Conservation (phyloP, 1,140 invertebrate genomes). For the Trichonephila clavata region DNA sequence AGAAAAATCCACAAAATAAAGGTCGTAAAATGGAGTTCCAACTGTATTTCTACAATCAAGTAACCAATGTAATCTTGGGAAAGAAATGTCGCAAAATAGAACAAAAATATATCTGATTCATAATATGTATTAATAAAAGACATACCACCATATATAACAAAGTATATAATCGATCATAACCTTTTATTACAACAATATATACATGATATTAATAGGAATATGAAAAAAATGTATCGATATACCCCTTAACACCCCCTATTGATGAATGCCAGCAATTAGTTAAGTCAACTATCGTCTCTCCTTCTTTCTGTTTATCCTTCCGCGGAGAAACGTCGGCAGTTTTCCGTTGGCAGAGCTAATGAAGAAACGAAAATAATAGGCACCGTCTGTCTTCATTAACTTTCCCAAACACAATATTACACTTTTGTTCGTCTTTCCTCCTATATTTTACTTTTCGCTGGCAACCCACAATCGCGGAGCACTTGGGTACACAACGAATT, state of each 20-base stretch:
- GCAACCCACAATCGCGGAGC: neutral
- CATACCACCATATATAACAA: too few relatives aligned
- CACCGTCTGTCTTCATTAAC: conserved; percentile 53
- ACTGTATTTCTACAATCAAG: too few relatives aligned
- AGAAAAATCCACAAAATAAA: too few relatives aligned
- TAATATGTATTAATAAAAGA: too few relatives aligned
- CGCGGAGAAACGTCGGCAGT: neutral
- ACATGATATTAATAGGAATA: neutral
- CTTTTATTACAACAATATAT: neutral
- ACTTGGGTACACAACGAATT: conserved; percentile 45
- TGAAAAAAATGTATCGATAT: neutral
- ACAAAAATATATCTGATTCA: too few relatives aligned
- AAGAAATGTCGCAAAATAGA: too few relatives aligned
- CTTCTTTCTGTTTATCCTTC: neutral
- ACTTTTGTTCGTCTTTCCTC: conserved; percentile 25
- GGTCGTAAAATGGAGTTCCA: too few relatives aligned
- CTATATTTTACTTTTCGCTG: neutral
- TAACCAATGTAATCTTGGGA: too few relatives aligned
- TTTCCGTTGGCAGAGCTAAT: conserved; percentile 23
- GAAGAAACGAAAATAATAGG: conserved; percentile 48
- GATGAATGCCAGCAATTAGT: neutral
- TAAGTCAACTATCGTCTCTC: conserved; percentile 18
- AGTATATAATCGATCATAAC: too few relatives aligned
- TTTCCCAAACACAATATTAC: conserved; percentile 60
- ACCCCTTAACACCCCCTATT: too few relatives aligned